A percentile compares a stretch with the other conserved stretches of the same genome.
phyloP scores from a whole-genome alignment of 2,113 vertebrate genomes.

The Ursus arctos region DNA sequence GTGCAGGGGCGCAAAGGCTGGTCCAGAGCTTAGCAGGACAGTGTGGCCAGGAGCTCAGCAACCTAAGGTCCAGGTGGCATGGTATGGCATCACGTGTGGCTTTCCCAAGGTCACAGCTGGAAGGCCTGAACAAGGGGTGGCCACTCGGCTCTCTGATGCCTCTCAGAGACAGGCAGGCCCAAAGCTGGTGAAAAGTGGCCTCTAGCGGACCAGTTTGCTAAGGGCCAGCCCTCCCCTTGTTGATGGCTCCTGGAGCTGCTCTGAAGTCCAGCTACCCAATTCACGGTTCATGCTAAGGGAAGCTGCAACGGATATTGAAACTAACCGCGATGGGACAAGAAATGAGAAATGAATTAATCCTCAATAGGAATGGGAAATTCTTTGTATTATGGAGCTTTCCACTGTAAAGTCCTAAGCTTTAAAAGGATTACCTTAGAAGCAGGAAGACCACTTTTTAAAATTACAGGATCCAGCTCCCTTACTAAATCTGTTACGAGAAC shows the following conservation, averaged over 20 bases:
- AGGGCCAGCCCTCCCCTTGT: fast-evolving
- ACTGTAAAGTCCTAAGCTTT: not conserved
- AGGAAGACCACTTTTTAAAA: not conserved
- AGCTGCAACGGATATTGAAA: not conserved
- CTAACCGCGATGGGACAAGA: fast-evolving
- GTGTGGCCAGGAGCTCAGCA: not conserved
- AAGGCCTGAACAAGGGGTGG: no score
- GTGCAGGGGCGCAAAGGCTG: not conserved
- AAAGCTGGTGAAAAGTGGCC: fast-evolving
- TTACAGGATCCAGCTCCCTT: not conserved
- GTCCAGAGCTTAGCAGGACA: not conserved
- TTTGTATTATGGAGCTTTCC: fast-evolving
- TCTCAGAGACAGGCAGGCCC: not conserved
- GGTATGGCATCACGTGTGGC: fast-evolving
- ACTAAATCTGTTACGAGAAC: not conserved
- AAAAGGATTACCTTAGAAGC: no score
- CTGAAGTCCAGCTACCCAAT: fast-evolving
- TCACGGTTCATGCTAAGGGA: not conserved
- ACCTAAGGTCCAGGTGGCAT: not conserved
- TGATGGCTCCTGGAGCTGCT: fast-evolving
- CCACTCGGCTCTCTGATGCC: not conserved
- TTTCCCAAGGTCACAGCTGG: not conserved
- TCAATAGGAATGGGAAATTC: fast-evolving
- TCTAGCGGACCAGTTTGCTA: fast-evolving
- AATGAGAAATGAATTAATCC: fast-evolving